Evolutionary conservation across 2,797 vertebrate genomes (phyloP).

Genomic region (Crenichthys baileyi): DNA sequence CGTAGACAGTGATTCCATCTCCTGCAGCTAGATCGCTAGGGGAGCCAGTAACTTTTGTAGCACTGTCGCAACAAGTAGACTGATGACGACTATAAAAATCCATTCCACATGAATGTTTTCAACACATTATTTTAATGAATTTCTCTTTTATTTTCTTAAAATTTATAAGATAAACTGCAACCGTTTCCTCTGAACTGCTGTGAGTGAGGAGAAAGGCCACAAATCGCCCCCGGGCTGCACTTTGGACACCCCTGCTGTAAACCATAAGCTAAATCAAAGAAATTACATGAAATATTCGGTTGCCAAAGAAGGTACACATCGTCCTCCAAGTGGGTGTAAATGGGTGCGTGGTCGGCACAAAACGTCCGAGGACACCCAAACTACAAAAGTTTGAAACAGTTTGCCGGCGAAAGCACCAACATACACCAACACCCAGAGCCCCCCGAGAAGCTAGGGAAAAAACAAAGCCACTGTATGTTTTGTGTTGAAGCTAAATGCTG

Average conservation of each 20-base stretch:
- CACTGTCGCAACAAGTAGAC: background rate
- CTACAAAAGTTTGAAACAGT: too few relatives aligned
- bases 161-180: too few relatives aligned
- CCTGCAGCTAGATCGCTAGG: background rate
- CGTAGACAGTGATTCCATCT: background rate
- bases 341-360: background rate
- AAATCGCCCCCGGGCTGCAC: too few relatives aligned
- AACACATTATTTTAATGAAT: background rate
- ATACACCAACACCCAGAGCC: background rate
- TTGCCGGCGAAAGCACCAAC: too few relatives aligned
- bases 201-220: too few relatives aligned
- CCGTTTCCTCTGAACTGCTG: too few relatives aligned
- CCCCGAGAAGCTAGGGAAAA: background rate
- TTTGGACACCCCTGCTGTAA: too few relatives aligned
- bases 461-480: background rate
- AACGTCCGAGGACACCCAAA: background rate
- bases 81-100: background rate
- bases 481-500: background rate
- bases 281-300: too few relatives aligned
- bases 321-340: too few relatives aligned
- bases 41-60: background rate
- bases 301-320: too few relatives aligned
- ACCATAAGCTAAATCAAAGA: too few relatives aligned
- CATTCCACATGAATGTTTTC: background rate
- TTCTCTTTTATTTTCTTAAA: background rate